Percentiles rank a stretch among this genome's conserved stretches.
Conservation (phyloP, 2,888 invertebrate species). For the Papilio protenor region DNA sequence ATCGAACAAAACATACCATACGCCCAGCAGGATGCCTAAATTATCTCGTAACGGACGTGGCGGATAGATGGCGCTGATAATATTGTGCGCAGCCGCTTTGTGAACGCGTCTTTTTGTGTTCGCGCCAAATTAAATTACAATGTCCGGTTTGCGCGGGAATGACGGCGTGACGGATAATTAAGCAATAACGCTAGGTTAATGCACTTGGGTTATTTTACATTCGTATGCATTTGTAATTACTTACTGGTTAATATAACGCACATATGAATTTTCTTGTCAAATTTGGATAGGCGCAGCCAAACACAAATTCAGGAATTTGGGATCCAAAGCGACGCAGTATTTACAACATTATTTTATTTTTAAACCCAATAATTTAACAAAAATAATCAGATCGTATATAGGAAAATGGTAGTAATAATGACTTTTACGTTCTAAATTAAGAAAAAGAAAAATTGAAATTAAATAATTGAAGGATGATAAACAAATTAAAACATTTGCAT, state of each 20-base stretch:
- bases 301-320: neutral
- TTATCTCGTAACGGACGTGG: conserved; percentile 50
- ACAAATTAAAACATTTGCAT: neutral
- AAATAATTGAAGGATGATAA: neutral
- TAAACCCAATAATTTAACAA: neutral
- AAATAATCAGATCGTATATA: neutral
- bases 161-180: conserved; percentile 30
- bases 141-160: conserved; percentile 34
- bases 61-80: conserved; percentile 45
- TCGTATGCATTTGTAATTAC: neutral
- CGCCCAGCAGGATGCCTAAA: conserved; percentile 47
- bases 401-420: neutral
- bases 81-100: conserved; percentile 26
- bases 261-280: too few species aligned
- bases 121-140: conserved; percentile 45
- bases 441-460: neutral
- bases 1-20: conserved; percentile 28
- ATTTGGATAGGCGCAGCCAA: neutral
- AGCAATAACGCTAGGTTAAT: conserved; percentile 28
- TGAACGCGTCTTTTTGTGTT: conserved; percentile 40
- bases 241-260: neutral
- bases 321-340: too few species aligned
- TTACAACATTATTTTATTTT: neutral
- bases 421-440: neutral
- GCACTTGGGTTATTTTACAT: neutral